A percentile compares a stretch with the other conserved stretches of the same genome.
Conservation (phyloP, 1,140 invertebrate species). For the Atopsyche davidsoni region DNA sequence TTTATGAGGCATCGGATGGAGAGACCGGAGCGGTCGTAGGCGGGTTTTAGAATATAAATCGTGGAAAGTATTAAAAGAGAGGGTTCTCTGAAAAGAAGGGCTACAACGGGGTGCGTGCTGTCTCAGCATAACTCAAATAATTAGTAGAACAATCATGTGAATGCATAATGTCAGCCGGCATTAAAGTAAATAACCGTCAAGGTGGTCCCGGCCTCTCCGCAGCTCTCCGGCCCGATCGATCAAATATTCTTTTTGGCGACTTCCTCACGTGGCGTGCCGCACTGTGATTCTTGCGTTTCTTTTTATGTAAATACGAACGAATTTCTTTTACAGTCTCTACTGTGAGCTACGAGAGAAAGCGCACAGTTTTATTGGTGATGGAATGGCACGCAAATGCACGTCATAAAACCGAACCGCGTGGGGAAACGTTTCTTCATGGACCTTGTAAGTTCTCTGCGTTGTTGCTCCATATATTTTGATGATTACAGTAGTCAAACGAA, state of each 20-base stretch:
- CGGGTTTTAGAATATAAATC: conserved; percentile 15
- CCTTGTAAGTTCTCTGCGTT: too few species aligned
- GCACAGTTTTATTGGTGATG: conserved; percentile 8
- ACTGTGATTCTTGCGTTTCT: conserved; percentile 21
- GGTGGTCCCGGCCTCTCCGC: conserved; percentile 7
- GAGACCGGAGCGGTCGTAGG: too few species aligned
- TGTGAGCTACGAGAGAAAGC: conserved; percentile 11
- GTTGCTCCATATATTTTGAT: too few species aligned
- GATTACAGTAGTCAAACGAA: too few species aligned
- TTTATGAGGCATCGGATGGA: too few species aligned
- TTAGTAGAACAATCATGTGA: conserved; percentile 32
- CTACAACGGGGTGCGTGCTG: conserved; percentile 21
- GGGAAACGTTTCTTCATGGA: background rate
- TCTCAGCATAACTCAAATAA: conserved; percentile 29
- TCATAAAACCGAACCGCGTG: conserved; percentile 11
- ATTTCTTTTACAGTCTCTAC: conserved; percentile 15
- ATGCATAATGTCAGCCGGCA: conserved; percentile 31
- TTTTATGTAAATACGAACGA: conserved; percentile 28
- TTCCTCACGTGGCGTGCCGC: conserved; percentile 23
- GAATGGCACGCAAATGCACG: conserved; percentile 28
- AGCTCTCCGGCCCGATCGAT: conserved; percentile 17
- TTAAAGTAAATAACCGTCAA: conserved; percentile 29
- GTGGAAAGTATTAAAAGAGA: conserved; percentile 8
- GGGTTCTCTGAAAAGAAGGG: background rate
- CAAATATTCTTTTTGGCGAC: conserved; percentile 29